Conservation (phyloP, 2,113 vertebrate genomes). For the Varanus komodoensis region DNA sequence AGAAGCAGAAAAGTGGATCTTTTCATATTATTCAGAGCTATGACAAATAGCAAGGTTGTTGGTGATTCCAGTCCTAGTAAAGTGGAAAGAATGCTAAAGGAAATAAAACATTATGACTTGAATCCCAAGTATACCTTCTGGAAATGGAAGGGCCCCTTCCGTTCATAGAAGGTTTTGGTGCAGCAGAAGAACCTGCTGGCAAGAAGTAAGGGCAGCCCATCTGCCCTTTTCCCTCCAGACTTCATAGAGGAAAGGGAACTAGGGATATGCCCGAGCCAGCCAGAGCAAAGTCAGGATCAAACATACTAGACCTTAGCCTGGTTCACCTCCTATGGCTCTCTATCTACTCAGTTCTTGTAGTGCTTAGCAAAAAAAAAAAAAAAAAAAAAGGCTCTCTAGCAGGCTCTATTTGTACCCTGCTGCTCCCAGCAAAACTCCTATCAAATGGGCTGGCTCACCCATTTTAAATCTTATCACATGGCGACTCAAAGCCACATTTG, state of each 20-base stretch:
- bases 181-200: too few relatives aligned
- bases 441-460: background rate
- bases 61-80: background rate
- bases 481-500: background rate
- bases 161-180: background rate
- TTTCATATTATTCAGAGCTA: background rate
- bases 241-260: too few relatives aligned
- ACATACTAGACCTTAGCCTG: background rate
- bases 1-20: background rate
- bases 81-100: background rate
- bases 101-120: background rate
- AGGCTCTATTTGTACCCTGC: background rate
- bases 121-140: background rate
- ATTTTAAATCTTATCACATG: constrained; percentile 8
- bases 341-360: constrained; percentile 15
- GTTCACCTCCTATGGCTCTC: constrained; percentile 24
- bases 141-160: background rate
- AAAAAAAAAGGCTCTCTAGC: background rate
- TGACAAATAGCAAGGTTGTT: background rate
- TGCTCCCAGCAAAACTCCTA: background rate
- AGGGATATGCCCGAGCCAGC: too few relatives aligned
- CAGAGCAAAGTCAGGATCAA: background rate
- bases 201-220: too few relatives aligned
- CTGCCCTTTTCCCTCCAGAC: too few relatives aligned
- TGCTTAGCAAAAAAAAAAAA: background rate